Evolutionary conservation across 2,888 invertebrate genomes (phyloP).

Genomic region (Sarcophaga variegata): DNA sequence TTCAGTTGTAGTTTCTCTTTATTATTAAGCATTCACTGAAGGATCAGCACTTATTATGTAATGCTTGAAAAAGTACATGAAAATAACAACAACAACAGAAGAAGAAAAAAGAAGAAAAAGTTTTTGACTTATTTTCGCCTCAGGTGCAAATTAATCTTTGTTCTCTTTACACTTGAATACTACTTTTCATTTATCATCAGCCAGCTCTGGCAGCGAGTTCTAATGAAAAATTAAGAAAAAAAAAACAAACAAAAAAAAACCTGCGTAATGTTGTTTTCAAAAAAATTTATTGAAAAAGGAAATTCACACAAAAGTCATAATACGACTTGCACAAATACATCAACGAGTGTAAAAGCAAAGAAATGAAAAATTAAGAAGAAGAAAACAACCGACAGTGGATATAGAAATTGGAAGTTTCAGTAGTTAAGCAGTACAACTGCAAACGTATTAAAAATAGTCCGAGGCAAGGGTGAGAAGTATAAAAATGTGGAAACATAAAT

Average conservation of each 20-base stretch:
- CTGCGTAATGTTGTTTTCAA: background rate
- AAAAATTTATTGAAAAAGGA: background rate
- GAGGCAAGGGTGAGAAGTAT: background rate
- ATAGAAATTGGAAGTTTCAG: background rate
- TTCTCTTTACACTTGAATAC: constrained; percentile 67
- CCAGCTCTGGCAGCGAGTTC: constrained; percentile 42
- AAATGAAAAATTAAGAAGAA: constrained; percentile 1
- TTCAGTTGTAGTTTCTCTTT: constrained; percentile 3
- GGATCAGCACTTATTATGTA: constrained; percentile 63
- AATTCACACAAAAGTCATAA: constrained; percentile 32
- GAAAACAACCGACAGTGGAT: constrained; percentile 25
- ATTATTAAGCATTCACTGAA: constrained; percentile 31
- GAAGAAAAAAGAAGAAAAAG: background rate
- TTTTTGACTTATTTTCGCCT: constrained; percentile 64
- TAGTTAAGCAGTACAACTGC: background rate
- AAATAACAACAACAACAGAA: constrained; percentile 1
- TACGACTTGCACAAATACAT: constrained; percentile 32
- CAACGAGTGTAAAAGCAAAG: background rate
- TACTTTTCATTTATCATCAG: constrained; percentile 69
- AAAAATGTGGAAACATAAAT: background rate
- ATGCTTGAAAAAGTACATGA: constrained; percentile 56
- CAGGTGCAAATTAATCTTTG: constrained; percentile 69
- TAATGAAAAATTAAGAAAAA: constrained; percentile 45
- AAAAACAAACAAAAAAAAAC: constrained; percentile 1
- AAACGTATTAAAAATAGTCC: background rate